phyloP scores from a whole-genome alignment of 2,888 invertebrate species.

The Oxycera nigricornis region DNA sequence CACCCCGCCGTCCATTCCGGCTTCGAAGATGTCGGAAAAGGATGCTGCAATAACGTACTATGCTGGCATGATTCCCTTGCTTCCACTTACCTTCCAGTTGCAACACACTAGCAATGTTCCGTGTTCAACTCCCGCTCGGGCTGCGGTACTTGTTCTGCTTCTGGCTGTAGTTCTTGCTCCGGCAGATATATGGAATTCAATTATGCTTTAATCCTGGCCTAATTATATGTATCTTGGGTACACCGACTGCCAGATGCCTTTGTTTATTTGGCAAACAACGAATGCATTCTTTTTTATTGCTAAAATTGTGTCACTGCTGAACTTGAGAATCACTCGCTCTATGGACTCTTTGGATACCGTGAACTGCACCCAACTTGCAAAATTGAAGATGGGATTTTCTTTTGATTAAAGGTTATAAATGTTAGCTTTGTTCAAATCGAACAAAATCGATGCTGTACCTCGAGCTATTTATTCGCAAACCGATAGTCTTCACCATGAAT shows the following conservation, averaged over 20 bases:
- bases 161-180: no score
- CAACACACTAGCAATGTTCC: constrained; percentile 4
- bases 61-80: not conserved
- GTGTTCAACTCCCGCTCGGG: no score
- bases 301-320: not conserved
- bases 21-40: not conserved
- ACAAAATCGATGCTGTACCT: not conserved
- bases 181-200: constrained; percentile 21
- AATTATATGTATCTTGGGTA: constrained; percentile 15
- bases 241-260: not conserved
- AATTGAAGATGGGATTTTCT: no score
- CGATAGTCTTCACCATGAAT: no score
- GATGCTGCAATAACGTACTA: constrained; percentile 18
- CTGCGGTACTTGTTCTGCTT: no score
- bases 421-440: no score
- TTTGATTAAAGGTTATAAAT: no score
- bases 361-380: no score
- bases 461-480: no score
- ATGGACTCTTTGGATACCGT: not conserved
- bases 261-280: no score
- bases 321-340: not conserved
- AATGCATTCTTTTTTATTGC: no score
- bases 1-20: not conserved
- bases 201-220: constrained; percentile 23
- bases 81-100: constrained; percentile 24